Percentiles rank a stretch among this genome's conserved stretches.
These are phyloP conservation scores for Procavia capensis DNA, from an alignment of 2,113 vertebrate species.

Conservation along the genomic window DNA sequence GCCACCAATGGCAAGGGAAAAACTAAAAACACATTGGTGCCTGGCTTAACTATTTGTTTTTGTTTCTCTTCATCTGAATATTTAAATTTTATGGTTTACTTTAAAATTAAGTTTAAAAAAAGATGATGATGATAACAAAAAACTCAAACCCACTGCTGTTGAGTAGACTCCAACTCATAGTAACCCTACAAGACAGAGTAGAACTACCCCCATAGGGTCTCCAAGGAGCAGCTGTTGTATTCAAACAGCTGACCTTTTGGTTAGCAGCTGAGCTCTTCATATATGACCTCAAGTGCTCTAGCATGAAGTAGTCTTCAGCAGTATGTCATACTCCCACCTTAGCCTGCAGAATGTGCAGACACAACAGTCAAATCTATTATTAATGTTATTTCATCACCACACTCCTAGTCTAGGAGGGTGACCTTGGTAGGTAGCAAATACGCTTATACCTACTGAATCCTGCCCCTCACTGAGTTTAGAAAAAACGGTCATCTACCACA, in stretches of 20 bases:
- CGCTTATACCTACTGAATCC: too few relatives aligned
- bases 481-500: not conserved
- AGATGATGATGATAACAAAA: not conserved
- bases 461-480: not conserved
- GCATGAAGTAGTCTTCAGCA: not conserved
- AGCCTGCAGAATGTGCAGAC: too few relatives aligned
- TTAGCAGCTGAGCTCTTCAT: too few relatives aligned
- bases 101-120: slow-evolving; percentile 77
- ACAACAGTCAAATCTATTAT: not conserved
- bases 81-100: slow-evolving; percentile 84
- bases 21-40: slow-evolving; percentile 71
- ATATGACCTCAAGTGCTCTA: not conserved
- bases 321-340: accelerated
- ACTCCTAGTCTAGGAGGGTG: not conserved
- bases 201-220: too few relatives aligned
- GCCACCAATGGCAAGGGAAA: slow-evolving; percentile 68
- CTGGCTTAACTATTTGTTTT: slow-evolving; percentile 80
- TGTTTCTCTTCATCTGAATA: slow-evolving; percentile 82
- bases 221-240: too few relatives aligned
- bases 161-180: too few relatives aligned
- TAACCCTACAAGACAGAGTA: too few relatives aligned
- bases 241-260: too few relatives aligned
- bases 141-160: too few relatives aligned
- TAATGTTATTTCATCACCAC: not conserved
- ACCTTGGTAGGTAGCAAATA: not conserved